Percentiles rank a stretch among this genome's conserved stretches.
phyloP scores from a whole-genome alignment of 2,797 vertebrate species.

The Myotis pilosus region DNA sequence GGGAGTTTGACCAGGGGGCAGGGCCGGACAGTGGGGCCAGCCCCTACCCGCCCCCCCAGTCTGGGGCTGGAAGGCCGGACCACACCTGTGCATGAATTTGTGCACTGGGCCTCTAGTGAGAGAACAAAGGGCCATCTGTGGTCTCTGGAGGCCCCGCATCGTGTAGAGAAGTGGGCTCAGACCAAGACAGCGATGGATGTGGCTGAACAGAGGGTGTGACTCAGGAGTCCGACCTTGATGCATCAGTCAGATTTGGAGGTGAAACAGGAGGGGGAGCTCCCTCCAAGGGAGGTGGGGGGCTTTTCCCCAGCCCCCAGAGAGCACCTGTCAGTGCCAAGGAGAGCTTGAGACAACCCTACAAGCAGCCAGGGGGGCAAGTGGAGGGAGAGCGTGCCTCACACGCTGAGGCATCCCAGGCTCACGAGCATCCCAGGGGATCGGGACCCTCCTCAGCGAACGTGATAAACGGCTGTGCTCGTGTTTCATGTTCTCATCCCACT shows the following conservation, averaged over 20 bases:
- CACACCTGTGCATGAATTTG: too few species aligned
- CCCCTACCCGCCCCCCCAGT: too few species aligned
- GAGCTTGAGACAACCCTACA: not conserved
- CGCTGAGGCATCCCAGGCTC: not conserved
- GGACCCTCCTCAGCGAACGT: conserved; percentile 14
- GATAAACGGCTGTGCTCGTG: not conserved
- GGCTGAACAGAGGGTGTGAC: not conserved
- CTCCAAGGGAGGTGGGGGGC: not conserved
- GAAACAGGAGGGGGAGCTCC: not conserved
- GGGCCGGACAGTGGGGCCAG: too few species aligned
- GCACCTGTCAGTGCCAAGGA: not conserved
- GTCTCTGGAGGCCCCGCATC: not conserved
- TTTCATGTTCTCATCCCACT: conserved; percentile 36
- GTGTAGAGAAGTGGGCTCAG: not conserved
- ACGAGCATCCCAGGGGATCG: not conserved
- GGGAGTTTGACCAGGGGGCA: too few species aligned
- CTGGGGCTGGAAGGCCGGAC: too few species aligned
- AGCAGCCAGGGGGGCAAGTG: not conserved
- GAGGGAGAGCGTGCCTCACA: not conserved
- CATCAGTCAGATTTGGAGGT: not conserved
- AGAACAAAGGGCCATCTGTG: accelerated
- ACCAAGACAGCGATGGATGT: not conserved
- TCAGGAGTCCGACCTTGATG: not conserved
- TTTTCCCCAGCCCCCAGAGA: not conserved
- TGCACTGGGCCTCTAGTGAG: not conserved